Percentiles rank a stretch among this genome's conserved stretches.
These are phyloP conservation scores for Melinaea menophilus DNA, from an alignment of 2,888 invertebrate species.

Conservation along the genomic window DNA sequence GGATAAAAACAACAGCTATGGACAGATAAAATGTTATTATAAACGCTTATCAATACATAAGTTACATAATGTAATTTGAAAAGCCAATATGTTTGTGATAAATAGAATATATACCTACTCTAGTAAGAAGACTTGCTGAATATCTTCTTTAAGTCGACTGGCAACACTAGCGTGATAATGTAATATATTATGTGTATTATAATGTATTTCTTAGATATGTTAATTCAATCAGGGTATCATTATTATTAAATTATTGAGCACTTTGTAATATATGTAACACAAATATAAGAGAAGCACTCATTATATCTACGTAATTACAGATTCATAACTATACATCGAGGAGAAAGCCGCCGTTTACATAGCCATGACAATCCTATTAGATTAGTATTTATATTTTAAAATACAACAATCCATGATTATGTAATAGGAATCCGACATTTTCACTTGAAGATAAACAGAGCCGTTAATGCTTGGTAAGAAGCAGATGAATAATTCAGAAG, in stretches of 20 bases:
- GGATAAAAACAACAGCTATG: too few species aligned
- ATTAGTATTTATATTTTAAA: too few species aligned
- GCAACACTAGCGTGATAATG: slow-evolving; percentile 75
- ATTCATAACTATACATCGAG: too few species aligned
- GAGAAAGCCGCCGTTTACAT: too few species aligned
- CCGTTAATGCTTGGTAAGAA: slow-evolving; percentile 19
- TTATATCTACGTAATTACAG: too few species aligned
- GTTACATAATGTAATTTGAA: neutral
- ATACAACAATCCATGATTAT: neutral
- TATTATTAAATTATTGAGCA: slow-evolving; percentile 53
- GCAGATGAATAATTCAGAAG: slow-evolving; percentile 38
- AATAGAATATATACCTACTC: slow-evolving; percentile 48
- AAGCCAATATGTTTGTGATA: neutral
- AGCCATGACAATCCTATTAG: too few species aligned
- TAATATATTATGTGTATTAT: slow-evolving; percentile 11
- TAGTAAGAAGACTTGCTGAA: slow-evolving; percentile 74
- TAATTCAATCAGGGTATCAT: slow-evolving; percentile 37
- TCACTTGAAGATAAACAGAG: neutral
- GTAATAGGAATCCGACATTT: neutral
- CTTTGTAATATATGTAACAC: too few species aligned
- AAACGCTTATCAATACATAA: too few species aligned
- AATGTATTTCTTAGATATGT: slow-evolving; percentile 20
- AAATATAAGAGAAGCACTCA: too few species aligned
- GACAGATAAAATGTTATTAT: too few species aligned
- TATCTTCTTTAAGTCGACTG: slow-evolving; percentile 69